Evolutionary conservation across 2,888 invertebrate genomes (phyloP).

Genomic region (Sialis fuliginosa): DNA sequence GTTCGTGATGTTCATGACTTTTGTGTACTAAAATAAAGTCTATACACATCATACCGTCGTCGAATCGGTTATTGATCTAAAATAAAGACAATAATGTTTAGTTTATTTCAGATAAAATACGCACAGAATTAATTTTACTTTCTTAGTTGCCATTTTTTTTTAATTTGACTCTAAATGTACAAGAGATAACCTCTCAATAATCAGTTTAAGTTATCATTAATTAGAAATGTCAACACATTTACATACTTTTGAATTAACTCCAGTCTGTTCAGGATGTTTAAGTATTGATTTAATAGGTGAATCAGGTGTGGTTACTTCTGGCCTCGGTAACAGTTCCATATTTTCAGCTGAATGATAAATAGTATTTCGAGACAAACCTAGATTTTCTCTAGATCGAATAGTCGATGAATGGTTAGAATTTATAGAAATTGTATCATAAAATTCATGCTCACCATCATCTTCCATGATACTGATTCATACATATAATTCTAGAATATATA

Average conservation of each 20-base stretch:
- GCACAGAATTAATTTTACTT: background rate
- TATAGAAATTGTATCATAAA: slow-evolving; percentile 24
- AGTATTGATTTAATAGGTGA: no score
- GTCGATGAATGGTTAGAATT: slow-evolving; percentile 16
- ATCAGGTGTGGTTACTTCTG: slow-evolving; percentile 6
- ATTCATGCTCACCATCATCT: slow-evolving; percentile 21
- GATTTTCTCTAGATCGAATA: slow-evolving; percentile 17
- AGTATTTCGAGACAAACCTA: slow-evolving; percentile 36
- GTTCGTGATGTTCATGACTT: slow-evolving; percentile 14
- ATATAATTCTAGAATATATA: no score
- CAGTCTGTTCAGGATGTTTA: no score
- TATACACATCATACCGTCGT: slow-evolving; percentile 31
- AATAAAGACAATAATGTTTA: slow-evolving; percentile 5
- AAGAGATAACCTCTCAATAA: background rate
- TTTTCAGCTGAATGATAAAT: slow-evolving; percentile 40
- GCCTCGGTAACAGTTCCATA: slow-evolving; percentile 25
- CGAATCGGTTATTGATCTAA: slow-evolving; percentile 33
- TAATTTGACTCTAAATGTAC: background rate
- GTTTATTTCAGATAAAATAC: background rate
- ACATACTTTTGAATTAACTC: no score
- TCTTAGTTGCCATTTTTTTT: background rate
- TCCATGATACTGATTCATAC: background rate
- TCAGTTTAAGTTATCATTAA: no score
- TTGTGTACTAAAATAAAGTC: slow-evolving; percentile 45
- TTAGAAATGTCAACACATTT: no score